phyloP scores from a whole-genome alignment of 2,113 vertebrate species.

The Salminus brasiliensis region DNA sequence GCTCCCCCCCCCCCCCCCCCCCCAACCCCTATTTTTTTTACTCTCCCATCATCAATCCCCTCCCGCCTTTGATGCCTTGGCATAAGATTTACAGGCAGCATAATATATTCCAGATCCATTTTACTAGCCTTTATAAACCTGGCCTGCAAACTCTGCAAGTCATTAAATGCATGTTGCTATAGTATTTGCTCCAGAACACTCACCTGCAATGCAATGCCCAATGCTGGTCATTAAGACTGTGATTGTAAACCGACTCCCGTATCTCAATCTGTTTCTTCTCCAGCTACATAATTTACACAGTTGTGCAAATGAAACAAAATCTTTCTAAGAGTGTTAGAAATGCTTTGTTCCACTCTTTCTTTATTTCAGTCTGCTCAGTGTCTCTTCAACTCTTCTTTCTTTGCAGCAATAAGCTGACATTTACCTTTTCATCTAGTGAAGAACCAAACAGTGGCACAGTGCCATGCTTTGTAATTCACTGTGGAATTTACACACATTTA shows the following conservation, averaged over 20 bases:
- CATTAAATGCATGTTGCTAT: conserved; percentile 63
- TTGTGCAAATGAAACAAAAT: background rate
- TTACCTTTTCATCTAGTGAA: background rate
- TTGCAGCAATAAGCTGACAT: background rate
- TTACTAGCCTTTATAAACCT: conserved; percentile 66
- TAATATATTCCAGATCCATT: conserved; percentile 67
- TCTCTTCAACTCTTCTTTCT: too few relatives aligned
- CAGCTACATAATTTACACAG: background rate
- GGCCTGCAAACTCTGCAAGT: conserved; percentile 54
- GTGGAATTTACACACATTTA: background rate
- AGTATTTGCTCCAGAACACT: conserved; percentile 60
- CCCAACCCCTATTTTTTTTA: too few relatives aligned
- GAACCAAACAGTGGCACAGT: background rate
- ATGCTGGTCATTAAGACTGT: conserved; percentile 10
- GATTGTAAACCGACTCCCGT: conserved; percentile 5
- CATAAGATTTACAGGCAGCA: conserved; percentile 65
- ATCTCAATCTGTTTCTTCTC: background rate
- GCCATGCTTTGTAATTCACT: background rate
- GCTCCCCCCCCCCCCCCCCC: conserved; percentile 20
- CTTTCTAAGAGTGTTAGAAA: background rate
- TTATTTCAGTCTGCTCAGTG: background rate
- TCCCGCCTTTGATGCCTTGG: conserved; percentile 67
- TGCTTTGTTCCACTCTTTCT: background rate
- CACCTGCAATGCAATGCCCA: conserved; percentile 58
- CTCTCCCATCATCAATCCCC: conserved; percentile 36